Conservation (phyloP, 2,113 vertebrate genomes). For the Phaethornis superciliosus region DNA sequence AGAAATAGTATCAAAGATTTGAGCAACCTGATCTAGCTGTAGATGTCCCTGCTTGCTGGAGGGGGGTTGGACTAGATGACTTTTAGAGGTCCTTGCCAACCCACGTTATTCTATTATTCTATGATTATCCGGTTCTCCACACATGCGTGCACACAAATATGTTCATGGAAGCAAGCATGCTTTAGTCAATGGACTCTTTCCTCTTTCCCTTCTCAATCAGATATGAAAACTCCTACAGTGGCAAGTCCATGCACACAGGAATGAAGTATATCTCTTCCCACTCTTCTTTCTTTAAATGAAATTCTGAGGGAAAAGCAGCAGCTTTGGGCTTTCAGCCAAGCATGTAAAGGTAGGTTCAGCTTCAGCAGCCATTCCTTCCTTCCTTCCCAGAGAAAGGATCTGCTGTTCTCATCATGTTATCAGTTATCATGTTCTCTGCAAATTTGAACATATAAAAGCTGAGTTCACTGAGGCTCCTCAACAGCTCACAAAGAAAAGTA, state of each 20-base stretch:
- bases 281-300: neutral
- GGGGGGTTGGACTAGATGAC: no score
- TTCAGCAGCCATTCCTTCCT: neutral
- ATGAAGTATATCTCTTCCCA: neutral
- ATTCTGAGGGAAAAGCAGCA: neutral
- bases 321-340: neutral
- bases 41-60: no score
- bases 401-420: neutral
- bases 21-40: neutral
- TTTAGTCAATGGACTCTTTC: neutral
- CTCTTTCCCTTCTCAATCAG: neutral
- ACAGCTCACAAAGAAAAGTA: neutral
- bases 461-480: neutral
- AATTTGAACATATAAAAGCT: neutral
- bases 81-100: no score
- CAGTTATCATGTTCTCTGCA: neutral
- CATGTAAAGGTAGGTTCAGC: neutral
- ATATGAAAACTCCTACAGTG: neutral
- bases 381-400: neutral
- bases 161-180: neutral
- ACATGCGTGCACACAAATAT: accelerated
- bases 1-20: neutral
- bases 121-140: neutral
- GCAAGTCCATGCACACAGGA: neutral
- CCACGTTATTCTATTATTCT: neutral